Evolutionary conservation across 1,140 invertebrate species (phyloP).

Genomic region (Solen grandis): DNA sequence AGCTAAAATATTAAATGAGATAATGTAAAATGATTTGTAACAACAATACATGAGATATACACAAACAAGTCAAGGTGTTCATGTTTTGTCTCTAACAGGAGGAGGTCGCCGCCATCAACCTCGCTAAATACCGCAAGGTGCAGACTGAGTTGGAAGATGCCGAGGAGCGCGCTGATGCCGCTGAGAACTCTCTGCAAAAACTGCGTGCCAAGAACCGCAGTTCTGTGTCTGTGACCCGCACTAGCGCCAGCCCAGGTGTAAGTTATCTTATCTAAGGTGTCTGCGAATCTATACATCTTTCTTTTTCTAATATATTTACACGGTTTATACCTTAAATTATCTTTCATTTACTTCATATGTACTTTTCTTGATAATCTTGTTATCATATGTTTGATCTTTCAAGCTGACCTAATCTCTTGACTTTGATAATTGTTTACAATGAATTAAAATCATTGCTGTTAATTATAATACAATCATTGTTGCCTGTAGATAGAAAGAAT

Average conservation of each 20-base stretch:
- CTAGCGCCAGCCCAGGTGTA: slow-evolving; percentile 63
- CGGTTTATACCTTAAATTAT: neutral
- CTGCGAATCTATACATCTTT: neutral
- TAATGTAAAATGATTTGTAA: neutral
- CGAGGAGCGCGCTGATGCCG: slow-evolving; percentile 98
- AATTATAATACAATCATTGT: too few species aligned
- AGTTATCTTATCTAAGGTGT: slow-evolving; percentile 6
- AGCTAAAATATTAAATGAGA: neutral
- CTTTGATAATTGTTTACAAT: too few species aligned
- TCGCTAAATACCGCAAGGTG: slow-evolving; percentile 99
- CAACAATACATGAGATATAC: neutral
- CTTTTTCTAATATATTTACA: slow-evolving; percentile 10
- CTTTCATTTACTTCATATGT: neutral
- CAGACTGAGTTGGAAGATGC: slow-evolving; percentile 99
- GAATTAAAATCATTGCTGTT: too few species aligned
- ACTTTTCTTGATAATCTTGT: neutral
- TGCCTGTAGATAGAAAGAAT: too few species aligned
- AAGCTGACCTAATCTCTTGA: too few species aligned
- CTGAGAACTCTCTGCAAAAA: slow-evolving; percentile 98
- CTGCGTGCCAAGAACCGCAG: slow-evolving; percentile 97
- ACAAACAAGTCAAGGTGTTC: neutral
- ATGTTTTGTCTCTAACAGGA: slow-evolving; percentile 83
- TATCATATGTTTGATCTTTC: too few species aligned
- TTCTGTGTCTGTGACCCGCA: slow-evolving; percentile 73
- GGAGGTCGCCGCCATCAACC: slow-evolving; percentile 98